These are phyloP conservation scores for Catajapyx aquilonaris DNA, from an alignment of 1,140 invertebrate genomes.

Conservation along the genomic window DNA sequence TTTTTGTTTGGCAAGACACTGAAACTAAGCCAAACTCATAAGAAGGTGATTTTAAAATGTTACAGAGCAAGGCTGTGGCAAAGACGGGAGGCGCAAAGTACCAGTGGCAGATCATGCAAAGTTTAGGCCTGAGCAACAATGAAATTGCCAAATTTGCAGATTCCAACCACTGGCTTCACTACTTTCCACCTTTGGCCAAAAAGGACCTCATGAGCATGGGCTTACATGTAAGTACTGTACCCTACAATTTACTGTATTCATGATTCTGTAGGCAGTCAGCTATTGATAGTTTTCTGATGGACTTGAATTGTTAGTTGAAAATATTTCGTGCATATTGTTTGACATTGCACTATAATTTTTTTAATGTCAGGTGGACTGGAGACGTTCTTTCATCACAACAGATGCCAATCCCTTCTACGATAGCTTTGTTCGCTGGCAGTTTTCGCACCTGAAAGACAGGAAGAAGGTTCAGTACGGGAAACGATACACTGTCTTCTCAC, in stretches of 20 bases:
- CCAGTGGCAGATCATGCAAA: constrained; percentile 98
- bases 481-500: constrained; percentile 91
- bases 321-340: too few relatives aligned
- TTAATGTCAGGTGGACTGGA: constrained; percentile 71
- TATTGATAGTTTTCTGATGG: constrained; percentile 3
- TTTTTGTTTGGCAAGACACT: too few relatives aligned
- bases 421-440: constrained; percentile 96
- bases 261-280: too few relatives aligned
- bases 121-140: constrained; percentile 66
- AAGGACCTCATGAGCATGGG: constrained; percentile 75
- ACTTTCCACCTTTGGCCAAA: constrained; percentile 82
- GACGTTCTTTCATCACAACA: constrained; percentile 92
- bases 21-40: too few relatives aligned
- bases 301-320: neutral
- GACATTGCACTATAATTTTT: constrained; percentile 6
- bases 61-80: constrained; percentile 80
- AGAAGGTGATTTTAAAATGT: too few relatives aligned
- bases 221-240: constrained; percentile 58
- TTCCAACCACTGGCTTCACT: constrained; percentile 76
- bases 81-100: constrained; percentile 77
- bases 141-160: constrained; percentile 90
- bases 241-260: too few relatives aligned
- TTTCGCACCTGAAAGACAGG: constrained; percentile 59
- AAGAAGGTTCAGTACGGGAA: constrained; percentile 94
- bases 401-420: constrained; percentile 96